Evolutionary conservation across 2,797 vertebrate species (phyloP).

Genomic region (Sebastes jordani): DNA sequence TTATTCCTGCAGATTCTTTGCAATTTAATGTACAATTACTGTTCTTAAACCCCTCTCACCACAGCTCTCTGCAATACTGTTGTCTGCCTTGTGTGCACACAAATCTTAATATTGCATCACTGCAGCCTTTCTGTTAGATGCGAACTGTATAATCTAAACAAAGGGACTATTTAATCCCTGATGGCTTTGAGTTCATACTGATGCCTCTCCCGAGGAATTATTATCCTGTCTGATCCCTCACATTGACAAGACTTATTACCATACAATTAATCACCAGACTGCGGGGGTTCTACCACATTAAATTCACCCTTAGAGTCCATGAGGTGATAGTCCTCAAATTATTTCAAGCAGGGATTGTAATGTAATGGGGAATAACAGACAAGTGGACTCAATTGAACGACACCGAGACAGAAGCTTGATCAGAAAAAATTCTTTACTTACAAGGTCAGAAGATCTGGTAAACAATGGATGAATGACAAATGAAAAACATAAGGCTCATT

Average conservation of each 20-base stretch:
- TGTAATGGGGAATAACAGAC: too few species aligned
- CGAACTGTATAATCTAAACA: neutral
- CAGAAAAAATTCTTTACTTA: too few species aligned
- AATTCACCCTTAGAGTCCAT: slow-evolving; percentile 19
- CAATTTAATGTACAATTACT: neutral
- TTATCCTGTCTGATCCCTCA: neutral
- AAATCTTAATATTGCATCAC: neutral
- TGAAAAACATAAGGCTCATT: too few species aligned
- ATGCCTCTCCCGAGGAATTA: neutral
- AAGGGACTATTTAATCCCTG: neutral
- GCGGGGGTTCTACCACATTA: slow-evolving; percentile 16
- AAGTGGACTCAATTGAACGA: too few species aligned
- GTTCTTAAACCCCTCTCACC: neutral
- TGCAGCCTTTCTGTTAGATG: neutral
- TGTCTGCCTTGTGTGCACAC: neutral
- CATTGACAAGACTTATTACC: neutral
- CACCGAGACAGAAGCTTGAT: too few species aligned
- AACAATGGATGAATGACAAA: too few species aligned
- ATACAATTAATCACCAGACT: neutral
- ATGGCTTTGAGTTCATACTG: neutral
- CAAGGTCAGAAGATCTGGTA: too few species aligned
- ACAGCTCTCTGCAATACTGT: neutral
- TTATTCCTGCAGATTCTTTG: too few species aligned
- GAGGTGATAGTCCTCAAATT: too few species aligned
- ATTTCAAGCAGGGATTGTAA: too few species aligned